These are phyloP conservation scores for Mesembrinibis cayennensis DNA, from an alignment of 2,113 vertebrate species.

Conservation along the genomic window DNA sequence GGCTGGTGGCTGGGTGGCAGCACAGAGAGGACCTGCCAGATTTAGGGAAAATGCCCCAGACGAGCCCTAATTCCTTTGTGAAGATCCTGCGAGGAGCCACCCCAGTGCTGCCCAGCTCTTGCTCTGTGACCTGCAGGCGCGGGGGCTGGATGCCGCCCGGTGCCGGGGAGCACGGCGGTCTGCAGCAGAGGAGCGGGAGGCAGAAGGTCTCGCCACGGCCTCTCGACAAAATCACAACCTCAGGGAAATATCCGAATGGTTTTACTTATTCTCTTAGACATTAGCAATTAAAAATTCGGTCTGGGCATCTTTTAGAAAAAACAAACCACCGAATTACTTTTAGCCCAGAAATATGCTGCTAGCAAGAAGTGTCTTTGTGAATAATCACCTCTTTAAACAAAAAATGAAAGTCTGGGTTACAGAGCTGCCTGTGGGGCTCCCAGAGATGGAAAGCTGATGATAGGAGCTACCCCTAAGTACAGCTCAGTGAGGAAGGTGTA, in stretches of 20 bases:
- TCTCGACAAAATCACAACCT: background rate
- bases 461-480: background rate
- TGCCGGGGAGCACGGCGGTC: background rate
- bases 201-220: background rate
- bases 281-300: background rate
- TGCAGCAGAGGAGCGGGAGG: background rate
- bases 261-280: background rate
- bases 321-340: background rate
- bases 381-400: background rate
- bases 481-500: background rate
- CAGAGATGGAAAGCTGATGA: background rate
- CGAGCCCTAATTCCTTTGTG: background rate
- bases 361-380: background rate
- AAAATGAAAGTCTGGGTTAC: background rate
- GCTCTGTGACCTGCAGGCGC: background rate
- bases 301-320: background rate
- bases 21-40: background rate
- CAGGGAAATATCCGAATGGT: fast-evolving
- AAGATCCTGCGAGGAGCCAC: background rate
- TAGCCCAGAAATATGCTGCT: background rate
- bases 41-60: background rate
- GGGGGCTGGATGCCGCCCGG: background rate
- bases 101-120: background rate
- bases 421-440: background rate
- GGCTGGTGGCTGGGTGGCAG: background rate